These are phyloP conservation scores for Archips crataeganus DNA, from an alignment of 2,888 invertebrate species.

Conservation along the genomic window DNA sequence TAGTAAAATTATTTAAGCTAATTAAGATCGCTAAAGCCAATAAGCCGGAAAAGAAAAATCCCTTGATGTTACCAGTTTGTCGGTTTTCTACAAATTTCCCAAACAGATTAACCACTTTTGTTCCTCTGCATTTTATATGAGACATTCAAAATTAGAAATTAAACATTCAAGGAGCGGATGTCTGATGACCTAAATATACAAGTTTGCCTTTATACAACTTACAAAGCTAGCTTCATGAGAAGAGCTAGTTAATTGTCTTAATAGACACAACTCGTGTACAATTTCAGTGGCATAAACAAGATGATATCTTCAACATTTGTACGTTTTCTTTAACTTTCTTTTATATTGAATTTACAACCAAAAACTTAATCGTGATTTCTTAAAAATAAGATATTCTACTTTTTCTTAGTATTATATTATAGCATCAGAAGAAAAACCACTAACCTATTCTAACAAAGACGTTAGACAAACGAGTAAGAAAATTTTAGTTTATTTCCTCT, in stretches of 20 bases:
- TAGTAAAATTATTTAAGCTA: constrained; percentile 4
- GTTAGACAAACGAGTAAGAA: no score
- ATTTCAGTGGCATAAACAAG: not conserved
- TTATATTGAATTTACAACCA: no score
- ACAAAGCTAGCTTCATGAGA: not conserved
- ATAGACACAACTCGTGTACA: not conserved
- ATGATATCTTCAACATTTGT: no score
- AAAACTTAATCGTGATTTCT: no score
- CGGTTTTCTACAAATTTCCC: constrained; percentile 76
- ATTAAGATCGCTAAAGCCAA: constrained; percentile 17
- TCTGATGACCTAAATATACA: constrained; percentile 6
- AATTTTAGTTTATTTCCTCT: no score
- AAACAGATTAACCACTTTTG: constrained; percentile 81
- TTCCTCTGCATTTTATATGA: constrained; percentile 77
- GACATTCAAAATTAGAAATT: constrained; percentile 60
- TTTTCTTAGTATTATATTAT: no score
- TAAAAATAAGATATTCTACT: no score
- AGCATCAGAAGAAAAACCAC: no score
- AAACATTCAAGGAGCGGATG: constrained; percentile 61
- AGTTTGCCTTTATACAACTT: not conserved
- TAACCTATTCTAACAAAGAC: no score
- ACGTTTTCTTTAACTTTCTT: no score
- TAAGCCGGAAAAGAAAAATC: constrained; percentile 53
- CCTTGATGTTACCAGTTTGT: constrained; percentile 75
- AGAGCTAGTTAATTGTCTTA: not conserved